phyloP scores from a whole-genome alignment of 2,888 invertebrate species.

The Sepioteuthis lessoniana region DNA sequence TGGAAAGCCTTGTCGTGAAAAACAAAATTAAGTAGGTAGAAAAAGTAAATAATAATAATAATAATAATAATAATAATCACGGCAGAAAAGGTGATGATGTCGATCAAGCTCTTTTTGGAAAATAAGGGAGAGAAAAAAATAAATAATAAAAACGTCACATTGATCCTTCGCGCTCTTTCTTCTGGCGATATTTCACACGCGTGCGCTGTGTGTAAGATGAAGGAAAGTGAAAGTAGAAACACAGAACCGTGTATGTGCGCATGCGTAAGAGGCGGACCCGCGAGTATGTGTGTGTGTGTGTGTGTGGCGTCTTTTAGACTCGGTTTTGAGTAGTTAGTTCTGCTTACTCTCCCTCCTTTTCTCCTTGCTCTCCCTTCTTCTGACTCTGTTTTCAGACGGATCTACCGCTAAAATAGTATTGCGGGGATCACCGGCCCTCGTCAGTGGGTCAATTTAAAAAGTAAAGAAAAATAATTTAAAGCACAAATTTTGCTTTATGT shows the following conservation, averaged over 20 bases:
- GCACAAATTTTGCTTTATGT: no score
- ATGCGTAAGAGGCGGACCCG: background rate
- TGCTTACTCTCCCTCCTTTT: background rate
- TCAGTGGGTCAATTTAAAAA: constrained; percentile 4
- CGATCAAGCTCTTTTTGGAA: no score
- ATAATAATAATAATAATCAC: no score
- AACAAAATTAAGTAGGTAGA: no score
- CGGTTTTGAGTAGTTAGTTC: background rate
- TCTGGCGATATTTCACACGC: background rate
- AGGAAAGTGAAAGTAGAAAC: background rate
- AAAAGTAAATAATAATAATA: no score
- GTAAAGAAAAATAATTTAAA: background rate
- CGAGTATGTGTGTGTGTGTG: background rate
- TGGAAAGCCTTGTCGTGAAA: no score
- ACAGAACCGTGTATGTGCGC: background rate
- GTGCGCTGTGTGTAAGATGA: background rate
- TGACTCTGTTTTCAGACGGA: background rate
- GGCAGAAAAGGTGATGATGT: no score
- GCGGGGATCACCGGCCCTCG: background rate
- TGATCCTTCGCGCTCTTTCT: background rate
- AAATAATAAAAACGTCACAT: background rate
- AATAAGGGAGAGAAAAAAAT: no score
- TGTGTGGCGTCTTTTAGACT: background rate
- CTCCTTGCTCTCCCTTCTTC: background rate
- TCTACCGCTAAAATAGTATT: background rate